Base-by-base conservation (phyloP, 2,888 invertebrate genomes). In the Xylophagus ater region DNA sequence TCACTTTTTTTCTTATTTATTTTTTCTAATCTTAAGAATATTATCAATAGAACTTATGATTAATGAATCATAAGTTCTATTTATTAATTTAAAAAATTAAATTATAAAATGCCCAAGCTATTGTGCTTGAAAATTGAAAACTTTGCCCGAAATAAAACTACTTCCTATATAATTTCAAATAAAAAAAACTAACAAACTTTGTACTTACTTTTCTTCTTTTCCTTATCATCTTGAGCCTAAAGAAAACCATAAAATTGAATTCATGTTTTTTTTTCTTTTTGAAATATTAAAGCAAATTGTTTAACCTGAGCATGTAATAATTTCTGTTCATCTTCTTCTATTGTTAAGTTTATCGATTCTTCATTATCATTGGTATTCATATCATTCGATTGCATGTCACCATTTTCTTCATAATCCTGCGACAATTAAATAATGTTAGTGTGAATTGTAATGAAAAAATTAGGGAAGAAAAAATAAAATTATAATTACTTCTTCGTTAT, bases 291-390 rank as follows among this genome's bases (percentile, higher is more conserved):
- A 30, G 5, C 3, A 9, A 29, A 19, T 26, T n/a, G n/a, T 32
- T 36, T 47, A 48, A 82, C 83, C 75, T 84, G 82, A 62, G 81
- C 82, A 60, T 78, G 81, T 42, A 84, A 72, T 43, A 84, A 69
- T 66, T 74, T 72, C 54, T 74, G 76, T 51, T 84, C 84, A 60
- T 84, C 85, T 63, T 83, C 85, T 26, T 81, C 84, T 59, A 85
- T 75, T 42, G 81, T 82, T 50, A 85, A 67, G 59, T 84, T 82
- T 42, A 85, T 79, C 24, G 83, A 82, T 63, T 84, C 84, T 53
- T 84, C 84, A 48, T 78, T 78, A 56, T 82, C 81, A 47, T 56
- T 58, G 36, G 54, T 56, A 7, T 52, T 59, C 34, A 51, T 52
- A 23, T 60, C 57, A 3, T 49, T 52, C 49, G 2, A 47, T n/a